phyloP scores from a whole-genome alignment of 1,140 invertebrate species.

The Drosophila sp. region DNA sequence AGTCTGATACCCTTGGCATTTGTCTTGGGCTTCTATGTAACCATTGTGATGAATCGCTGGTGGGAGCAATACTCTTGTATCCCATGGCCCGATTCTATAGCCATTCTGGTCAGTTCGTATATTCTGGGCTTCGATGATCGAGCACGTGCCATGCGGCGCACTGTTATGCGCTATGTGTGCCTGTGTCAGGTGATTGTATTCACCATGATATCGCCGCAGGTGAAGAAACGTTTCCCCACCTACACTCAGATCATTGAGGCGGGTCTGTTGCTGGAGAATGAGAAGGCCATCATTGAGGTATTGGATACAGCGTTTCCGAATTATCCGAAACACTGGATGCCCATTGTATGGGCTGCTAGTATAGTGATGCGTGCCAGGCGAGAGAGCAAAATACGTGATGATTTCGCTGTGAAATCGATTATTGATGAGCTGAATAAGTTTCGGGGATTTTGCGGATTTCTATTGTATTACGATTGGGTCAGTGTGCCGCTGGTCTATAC shows the following conservation, averaged over 20 bases:
- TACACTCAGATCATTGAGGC: slow-evolving; percentile 94
- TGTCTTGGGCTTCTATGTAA: slow-evolving; percentile 95
- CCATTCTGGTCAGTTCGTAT: slow-evolving; percentile 87
- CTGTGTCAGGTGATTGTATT: slow-evolving; percentile 92
- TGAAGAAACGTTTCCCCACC: slow-evolving; percentile 96
- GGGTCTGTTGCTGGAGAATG: slow-evolving; percentile 93
- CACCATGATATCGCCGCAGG: slow-evolving; percentile 92
- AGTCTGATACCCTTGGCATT: slow-evolving; percentile 93
- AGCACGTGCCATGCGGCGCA: slow-evolving; percentile 92
- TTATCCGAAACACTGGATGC: slow-evolving; percentile 97
- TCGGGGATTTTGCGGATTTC: slow-evolving; percentile 90
- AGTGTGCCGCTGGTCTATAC: slow-evolving; percentile 97
- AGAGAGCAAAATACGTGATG: slow-evolving; percentile 95
- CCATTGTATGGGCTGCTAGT: slow-evolving; percentile 96
- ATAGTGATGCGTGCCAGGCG: slow-evolving; percentile 93
- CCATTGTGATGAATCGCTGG: slow-evolving; percentile 96
- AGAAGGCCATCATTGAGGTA: slow-evolving; percentile 90
- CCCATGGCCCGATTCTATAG: slow-evolving; percentile 92
- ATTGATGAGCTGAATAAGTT: slow-evolving; percentile 95
- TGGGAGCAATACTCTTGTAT: slow-evolving; percentile 93
- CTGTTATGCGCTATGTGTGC: slow-evolving; percentile 92
- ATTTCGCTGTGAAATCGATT: slow-evolving; percentile 95
- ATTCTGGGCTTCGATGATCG: slow-evolving; percentile 89
- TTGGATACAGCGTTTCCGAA: slow-evolving; percentile 92
- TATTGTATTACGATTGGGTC: slow-evolving; percentile 95